phyloP scores from a whole-genome alignment of 2,113 vertebrate species.

The Crotophaga sulcirostris region DNA sequence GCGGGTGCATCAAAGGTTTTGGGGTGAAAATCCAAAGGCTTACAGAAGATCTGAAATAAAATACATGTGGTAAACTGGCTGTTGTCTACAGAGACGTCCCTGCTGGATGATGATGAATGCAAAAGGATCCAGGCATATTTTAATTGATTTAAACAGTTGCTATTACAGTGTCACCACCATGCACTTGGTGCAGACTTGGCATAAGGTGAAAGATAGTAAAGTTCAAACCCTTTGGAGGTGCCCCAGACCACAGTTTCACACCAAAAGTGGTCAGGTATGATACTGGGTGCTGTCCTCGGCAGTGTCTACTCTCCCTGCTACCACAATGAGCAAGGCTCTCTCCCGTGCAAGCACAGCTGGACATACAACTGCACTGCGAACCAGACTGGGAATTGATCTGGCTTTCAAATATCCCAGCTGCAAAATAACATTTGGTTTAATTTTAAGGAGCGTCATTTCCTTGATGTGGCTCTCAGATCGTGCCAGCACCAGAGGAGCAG shows the following conservation, averaged over 20 bases:
- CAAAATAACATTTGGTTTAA: not conserved
- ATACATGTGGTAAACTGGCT: not conserved
- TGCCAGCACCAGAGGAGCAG: not conserved
- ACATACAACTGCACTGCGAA: not conserved
- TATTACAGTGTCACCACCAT: not conserved
- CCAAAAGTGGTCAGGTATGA: not conserved
- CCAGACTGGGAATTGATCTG: not conserved
- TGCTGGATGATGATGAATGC: fast-evolving
- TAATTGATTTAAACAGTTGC: not conserved
- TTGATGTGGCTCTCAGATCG: not conserved
- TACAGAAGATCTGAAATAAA: not conserved
- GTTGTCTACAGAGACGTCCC: not conserved
- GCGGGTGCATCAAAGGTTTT: fast-evolving
- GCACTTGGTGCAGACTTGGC: not conserved
- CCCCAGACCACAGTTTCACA: not conserved
- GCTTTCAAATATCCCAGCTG: not conserved
- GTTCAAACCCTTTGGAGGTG: not conserved
- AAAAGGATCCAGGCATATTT: not conserved
- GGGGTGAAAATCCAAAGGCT: not conserved
- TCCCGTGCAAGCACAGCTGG: not conserved
- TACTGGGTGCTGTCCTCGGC: not conserved
- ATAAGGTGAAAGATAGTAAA: not conserved
- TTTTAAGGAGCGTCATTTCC: not conserved
- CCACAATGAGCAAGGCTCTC: not conserved
- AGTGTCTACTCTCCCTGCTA: not conserved